Evolutionary conservation across 2,797 vertebrate genomes (phyloP), one percentile per base, ranked within the genome.

Genomic region (Alfaro cultratus): DNA sequence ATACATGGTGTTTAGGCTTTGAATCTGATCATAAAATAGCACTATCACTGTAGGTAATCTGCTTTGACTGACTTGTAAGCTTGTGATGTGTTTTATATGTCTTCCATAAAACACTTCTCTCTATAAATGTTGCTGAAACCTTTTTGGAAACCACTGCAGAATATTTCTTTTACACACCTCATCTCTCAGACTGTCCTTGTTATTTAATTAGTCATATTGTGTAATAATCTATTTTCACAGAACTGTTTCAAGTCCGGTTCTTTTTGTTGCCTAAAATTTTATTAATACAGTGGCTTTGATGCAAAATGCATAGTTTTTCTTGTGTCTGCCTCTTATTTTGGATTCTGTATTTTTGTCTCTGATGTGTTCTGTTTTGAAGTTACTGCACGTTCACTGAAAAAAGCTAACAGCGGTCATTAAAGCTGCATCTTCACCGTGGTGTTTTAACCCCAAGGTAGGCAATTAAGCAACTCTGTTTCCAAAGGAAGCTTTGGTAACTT

Each of bases 1-100:
- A 90, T 79, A 85, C 76, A 83, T 79, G 79, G 75, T 80, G 55
- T 87, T 90, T 89, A 79, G 82, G 75, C 76, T 71, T 74, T 80
- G 29, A 77, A 79, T 83, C 73, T 78, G 73, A 64, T 71, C 80
- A 57, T 39, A 41, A 73, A 39, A 78, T n/a, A 46, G 43, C 21
- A 79, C 45, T 36, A 85, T 79, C 68, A 78, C 31, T 76, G 21
- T 53, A 46, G 55, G 74, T 34, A 34, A 34, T 83, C 86, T 72
- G 15, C 74, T 70, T 80, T 77, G 55, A 88, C 16, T 80, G 53
- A 77, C 41, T 79, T 72, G 29, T 23, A 36, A 2, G 23, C 21
- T 78, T 15, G 4, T 57, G 47, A 23, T 41, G 36, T 73, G 64
- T 70, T 29, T 4, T 26, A 45, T 71, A 45, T 29, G 26, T 43